Conservation (phyloP, 2,113 vertebrate species). For the Phrynosoma blainvillii region DNA sequence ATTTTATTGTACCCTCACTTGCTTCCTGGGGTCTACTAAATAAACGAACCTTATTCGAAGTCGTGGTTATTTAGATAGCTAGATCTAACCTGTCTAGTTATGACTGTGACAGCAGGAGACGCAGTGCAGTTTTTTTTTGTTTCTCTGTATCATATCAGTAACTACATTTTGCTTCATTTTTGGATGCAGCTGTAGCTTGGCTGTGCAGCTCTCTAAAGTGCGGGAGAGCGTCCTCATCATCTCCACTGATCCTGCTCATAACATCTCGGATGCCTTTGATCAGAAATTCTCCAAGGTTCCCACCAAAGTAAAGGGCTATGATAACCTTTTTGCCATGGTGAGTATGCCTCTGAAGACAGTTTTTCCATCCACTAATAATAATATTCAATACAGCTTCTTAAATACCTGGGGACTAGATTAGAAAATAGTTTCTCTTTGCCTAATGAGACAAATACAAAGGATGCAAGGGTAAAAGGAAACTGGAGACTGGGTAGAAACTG, state of each 20-base stretch:
- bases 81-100: background rate
- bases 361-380: background rate
- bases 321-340: constrained; percentile 97
- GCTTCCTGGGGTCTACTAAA: background rate
- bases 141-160: background rate
- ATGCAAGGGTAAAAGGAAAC: background rate
- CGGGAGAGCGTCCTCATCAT: constrained; percentile 97
- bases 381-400: background rate
- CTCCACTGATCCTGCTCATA: constrained; percentile 96
- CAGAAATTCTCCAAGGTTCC: constrained; percentile 98
- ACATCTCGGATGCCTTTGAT: constrained; percentile 97
- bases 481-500: background rate
- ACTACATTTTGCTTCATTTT: constrained; percentile 14
- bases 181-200: constrained; percentile 88
- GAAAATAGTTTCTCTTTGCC: background rate
- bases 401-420: background rate
- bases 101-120: background rate
- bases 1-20: background rate
- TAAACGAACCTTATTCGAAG: background rate
- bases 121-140: background rate
- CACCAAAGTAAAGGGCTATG: constrained; percentile 94
- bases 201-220: constrained; percentile 92
- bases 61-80: background rate
- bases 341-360: constrained; percentile 55
- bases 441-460: background rate